Conservation (phyloP, 2,113 vertebrate genomes). For the Ariopsis seemanni region DNA sequence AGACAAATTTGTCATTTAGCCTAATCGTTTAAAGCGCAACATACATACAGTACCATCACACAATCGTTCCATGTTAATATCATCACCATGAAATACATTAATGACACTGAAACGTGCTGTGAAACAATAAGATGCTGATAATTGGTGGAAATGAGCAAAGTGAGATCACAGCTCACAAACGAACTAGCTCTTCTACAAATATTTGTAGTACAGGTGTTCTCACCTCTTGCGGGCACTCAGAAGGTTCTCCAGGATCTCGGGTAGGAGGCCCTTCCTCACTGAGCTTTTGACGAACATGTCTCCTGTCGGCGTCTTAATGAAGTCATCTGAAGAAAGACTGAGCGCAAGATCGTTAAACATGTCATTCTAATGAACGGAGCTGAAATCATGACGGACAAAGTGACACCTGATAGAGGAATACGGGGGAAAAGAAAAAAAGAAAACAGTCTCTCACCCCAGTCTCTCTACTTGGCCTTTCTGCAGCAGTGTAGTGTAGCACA, state of each 20-base stretch:
- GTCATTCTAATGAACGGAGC: neutral
- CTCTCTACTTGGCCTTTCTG: slow-evolving; percentile 76
- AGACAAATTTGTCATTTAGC: too few relatives aligned
- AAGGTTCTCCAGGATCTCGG: slow-evolving; percentile 89
- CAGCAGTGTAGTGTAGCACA: slow-evolving; percentile 88
- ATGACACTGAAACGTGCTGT: too few relatives aligned
- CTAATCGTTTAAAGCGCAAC: too few relatives aligned
- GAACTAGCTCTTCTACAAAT: too few relatives aligned
- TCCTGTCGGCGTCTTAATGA: slow-evolving; percentile 87
- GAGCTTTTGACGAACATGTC: slow-evolving; percentile 85
- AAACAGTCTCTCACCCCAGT: slow-evolving; percentile 65
- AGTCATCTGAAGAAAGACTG: slow-evolving; percentile 81
- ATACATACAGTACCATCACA: too few relatives aligned
- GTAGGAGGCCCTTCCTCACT: slow-evolving; percentile 86
- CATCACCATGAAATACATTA: too few relatives aligned
- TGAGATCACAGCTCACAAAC: too few relatives aligned
- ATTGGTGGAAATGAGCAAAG: too few relatives aligned
- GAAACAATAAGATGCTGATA: too few relatives aligned
- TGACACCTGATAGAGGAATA: neutral
- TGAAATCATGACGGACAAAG: neutral
- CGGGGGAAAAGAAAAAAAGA: too few relatives aligned
- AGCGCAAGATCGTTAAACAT: neutral
- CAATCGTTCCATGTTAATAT: too few relatives aligned
- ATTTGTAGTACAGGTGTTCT: neutral
- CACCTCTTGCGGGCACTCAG: slow-evolving; percentile 86